Evolutionary conservation across 2,113 vertebrate genomes (phyloP), one percentile per base, ranked within the genome.

Genomic region (Lichenostomus cassidix): DNA sequence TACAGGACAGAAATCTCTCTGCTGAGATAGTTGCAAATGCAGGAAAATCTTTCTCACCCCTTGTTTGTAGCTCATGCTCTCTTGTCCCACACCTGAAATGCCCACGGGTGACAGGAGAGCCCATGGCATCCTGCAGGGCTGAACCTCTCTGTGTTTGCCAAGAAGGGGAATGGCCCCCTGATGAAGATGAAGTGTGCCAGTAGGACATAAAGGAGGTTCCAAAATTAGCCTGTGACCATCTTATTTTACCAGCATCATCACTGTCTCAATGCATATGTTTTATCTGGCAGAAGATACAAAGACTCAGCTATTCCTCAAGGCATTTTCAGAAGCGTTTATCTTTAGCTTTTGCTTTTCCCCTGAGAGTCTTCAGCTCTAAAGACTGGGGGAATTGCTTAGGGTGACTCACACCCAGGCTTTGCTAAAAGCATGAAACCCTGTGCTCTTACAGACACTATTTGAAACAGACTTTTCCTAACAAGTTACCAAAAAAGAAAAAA

Each of bases 1-100:
- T 28, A 8, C 7, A 78, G n/a, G 16, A 31, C 22, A 56, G 62
- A 35, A 59, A 42, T 29, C 5, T 62, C 44, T 33, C 62, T 71
- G 44, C 31, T 75, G 37, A 75, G 27, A 1, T 37, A 18, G 13
- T 31, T 60, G 17, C 19, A 39, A 41, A 12, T 19, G 69, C 29
- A 21, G 5, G 23, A 69, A 9, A 11, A 5, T 10, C 11, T 31
- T 7, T 44, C 13, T 14, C 31, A 12, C 12, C n/a, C 29, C n/a
- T 44, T 39, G 27, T 5, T 44, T 1, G 0, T 27, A 12, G n/a
- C 15, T 62, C 10, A 0, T 12, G 22, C 5, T 70, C 49, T 41
- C 31, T 12, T 0, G 0, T 31, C 29, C 74, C 29, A 28, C 24
- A 19, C 5, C 60, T 39, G 31, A 15, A 44, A 41, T 6, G 11